Evolutionary conservation across 1,140 invertebrate genomes (phyloP).

Genomic region (Bombus vancouverensis): DNA sequence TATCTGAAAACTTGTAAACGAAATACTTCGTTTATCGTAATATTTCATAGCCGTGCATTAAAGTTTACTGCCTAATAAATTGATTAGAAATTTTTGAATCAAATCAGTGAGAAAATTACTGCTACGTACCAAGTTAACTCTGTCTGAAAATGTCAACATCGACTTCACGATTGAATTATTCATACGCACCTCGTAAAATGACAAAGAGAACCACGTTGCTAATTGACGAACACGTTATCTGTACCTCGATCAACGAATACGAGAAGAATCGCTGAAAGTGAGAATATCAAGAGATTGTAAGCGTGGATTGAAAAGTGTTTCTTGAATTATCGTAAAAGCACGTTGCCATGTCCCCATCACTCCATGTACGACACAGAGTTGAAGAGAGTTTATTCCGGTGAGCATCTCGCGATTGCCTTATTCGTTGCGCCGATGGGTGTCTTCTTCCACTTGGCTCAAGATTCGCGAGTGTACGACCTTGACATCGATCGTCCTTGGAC

Average conservation of each 20-base stretch:
- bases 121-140: too few species aligned
- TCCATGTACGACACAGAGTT: constrained; percentile 36
- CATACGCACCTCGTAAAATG: neutral
- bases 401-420: constrained; percentile 35
- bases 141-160: too few species aligned
- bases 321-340: constrained; percentile 43
- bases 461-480: constrained; percentile 53
- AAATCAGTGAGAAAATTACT: neutral
- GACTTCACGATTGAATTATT: too few species aligned
- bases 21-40: neutral
- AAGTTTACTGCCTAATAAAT: neutral
- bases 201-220: too few species aligned
- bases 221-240: neutral
- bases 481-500: constrained; percentile 39
- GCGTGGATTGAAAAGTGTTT: constrained; percentile 20
- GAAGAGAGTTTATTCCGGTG: constrained; percentile 42
- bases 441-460: constrained; percentile 36
- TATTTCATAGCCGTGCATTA: neutral
- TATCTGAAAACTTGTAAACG: neutral
- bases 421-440: constrained; percentile 41
- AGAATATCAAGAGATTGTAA: neutral
- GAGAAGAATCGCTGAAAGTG: constrained; percentile 8
- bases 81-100: neutral
- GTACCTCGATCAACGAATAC: neutral
- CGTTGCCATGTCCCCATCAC: constrained; percentile 17